A percentile compares a stretch with the other conserved stretches of the same genome.
phyloP scores from a whole-genome alignment of 2,797 vertebrate species.

The Synanceia verrucosa region DNA sequence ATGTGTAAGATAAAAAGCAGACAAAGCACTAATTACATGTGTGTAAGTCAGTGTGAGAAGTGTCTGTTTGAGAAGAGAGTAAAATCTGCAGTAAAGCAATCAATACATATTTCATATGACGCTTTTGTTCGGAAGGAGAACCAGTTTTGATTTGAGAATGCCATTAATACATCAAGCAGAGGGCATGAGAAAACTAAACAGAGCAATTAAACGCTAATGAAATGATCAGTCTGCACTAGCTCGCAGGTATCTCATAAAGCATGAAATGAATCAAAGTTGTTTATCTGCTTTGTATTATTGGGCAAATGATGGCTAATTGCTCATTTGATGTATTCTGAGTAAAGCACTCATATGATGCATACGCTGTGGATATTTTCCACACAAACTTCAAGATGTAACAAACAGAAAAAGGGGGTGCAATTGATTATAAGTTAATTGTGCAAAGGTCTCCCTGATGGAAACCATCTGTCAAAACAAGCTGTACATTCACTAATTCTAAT shows the following conservation, averaged over 20 bases:
- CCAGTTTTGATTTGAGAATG: slow-evolving; percentile 24
- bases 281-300: slow-evolving; percentile 58
- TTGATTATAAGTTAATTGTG: slow-evolving; percentile 87
- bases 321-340: slow-evolving; percentile 69
- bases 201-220: slow-evolving; percentile 25
- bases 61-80: slow-evolving; percentile 18
- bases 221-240: not conserved
- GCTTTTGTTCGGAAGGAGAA: slow-evolving; percentile 16
- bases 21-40: not conserved
- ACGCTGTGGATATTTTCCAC: slow-evolving; percentile 67
- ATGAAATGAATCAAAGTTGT: slow-evolving; percentile 56
- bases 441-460: slow-evolving; percentile 90
- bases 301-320: slow-evolving; percentile 74
- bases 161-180: slow-evolving; percentile 19
- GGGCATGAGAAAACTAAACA: slow-evolving; percentile 1
- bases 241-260: slow-evolving; percentile 42
- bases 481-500: slow-evolving; percentile 89
- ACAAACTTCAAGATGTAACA: slow-evolving; percentile 74
- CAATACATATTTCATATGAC: slow-evolving; percentile 35
- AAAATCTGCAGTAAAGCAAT: slow-evolving; percentile 21
- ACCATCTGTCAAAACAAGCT: slow-evolving; percentile 92
- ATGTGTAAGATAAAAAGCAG: not conserved
- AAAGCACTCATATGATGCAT: slow-evolving; percentile 63
- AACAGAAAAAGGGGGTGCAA: slow-evolving; percentile 72
- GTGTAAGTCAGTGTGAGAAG: not conserved